These are phyloP conservation scores for Erannis defoliaria DNA, from an alignment of 2,888 invertebrate species.

Conservation along the genomic window DNA sequence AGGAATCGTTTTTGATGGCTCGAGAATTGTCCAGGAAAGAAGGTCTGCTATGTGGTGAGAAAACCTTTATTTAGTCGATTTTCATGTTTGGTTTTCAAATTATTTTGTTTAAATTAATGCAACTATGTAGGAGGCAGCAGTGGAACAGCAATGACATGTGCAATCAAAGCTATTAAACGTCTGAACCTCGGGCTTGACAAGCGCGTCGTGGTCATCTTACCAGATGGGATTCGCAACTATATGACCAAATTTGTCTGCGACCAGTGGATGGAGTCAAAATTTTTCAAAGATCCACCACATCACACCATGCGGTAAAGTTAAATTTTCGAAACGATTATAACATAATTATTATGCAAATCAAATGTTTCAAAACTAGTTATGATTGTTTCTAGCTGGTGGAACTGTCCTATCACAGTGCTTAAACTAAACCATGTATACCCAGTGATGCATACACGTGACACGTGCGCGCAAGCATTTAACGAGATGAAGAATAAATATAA, in stretches of 20 bases:
- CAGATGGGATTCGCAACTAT: constrained; percentile 98
- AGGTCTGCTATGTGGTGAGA: constrained; percentile 94
- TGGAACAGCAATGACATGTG: constrained; percentile 91
- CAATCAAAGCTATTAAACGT: constrained; percentile 89
- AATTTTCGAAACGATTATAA: neutral
- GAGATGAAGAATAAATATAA: constrained; percentile 47
- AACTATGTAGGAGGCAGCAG: constrained; percentile 93
- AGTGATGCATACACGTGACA: constrained; percentile 76
- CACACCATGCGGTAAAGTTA: constrained; percentile 39
- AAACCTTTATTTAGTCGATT: too few relatives aligned
- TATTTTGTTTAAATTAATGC: too few relatives aligned
- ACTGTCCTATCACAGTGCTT: constrained; percentile 68
- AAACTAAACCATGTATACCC: constrained; percentile 50
- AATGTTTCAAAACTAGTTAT: neutral
- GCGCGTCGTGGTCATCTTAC: constrained; percentile 93
- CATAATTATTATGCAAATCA: neutral
- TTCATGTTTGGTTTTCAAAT: too few relatives aligned
- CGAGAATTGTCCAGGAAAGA: constrained; percentile 94
- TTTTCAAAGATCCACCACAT: constrained; percentile 75
- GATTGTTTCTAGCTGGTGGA: constrained; percentile 90
- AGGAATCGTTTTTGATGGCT: constrained; percentile 92
- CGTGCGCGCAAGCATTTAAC: constrained; percentile 50
- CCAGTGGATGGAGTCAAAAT: constrained; percentile 96
- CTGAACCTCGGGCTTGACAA: constrained; percentile 90
- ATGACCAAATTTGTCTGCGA: constrained; percentile 97